Percentiles rank a stretch among this genome's conserved stretches.
Evolutionary conservation across 2,113 vertebrate genomes (phyloP).

Genomic region (Megaceryle maxima): DNA sequence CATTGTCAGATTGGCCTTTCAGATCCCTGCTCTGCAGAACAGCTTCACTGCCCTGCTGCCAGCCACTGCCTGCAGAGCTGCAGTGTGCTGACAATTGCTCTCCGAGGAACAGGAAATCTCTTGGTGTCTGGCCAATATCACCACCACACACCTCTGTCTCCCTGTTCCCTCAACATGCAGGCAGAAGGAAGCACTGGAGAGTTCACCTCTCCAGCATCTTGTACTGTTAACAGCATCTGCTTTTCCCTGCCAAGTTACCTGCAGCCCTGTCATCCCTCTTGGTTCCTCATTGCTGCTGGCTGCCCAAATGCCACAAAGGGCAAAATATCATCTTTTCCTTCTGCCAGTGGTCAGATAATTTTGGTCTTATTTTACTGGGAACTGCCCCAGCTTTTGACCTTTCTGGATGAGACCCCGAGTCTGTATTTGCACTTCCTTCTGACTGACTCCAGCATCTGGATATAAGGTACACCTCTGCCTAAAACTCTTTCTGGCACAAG

Average conservation of each 20-base stretch:
- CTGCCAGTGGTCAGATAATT: not conserved
- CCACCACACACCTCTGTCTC: not conserved
- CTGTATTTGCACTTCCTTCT: not conserved
- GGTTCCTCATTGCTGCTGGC: accelerated
- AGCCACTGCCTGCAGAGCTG: not conserved
- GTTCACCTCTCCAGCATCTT: not conserved
- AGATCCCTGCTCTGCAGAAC: not conserved
- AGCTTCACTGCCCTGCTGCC: not conserved
- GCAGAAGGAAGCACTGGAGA: not conserved
- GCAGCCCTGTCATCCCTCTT: not conserved
- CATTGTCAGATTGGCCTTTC: not conserved
- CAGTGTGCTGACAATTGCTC: not conserved
- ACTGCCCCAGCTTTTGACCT: not conserved
- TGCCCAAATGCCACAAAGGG: not conserved
- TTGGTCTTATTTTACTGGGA: not conserved
- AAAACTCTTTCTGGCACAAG: not conserved
- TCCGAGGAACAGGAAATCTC: not conserved
- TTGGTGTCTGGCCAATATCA: not conserved
- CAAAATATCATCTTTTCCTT: not conserved
- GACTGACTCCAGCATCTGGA: not conserved
- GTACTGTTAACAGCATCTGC: not conserved
- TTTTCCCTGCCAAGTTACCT: not conserved
- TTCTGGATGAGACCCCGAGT: not conserved
- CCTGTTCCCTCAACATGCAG: not conserved
- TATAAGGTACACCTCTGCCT: not conserved